Conservation (phyloP, 1,140 invertebrate genomes). For the Rhagoletis pomonella region DNA sequence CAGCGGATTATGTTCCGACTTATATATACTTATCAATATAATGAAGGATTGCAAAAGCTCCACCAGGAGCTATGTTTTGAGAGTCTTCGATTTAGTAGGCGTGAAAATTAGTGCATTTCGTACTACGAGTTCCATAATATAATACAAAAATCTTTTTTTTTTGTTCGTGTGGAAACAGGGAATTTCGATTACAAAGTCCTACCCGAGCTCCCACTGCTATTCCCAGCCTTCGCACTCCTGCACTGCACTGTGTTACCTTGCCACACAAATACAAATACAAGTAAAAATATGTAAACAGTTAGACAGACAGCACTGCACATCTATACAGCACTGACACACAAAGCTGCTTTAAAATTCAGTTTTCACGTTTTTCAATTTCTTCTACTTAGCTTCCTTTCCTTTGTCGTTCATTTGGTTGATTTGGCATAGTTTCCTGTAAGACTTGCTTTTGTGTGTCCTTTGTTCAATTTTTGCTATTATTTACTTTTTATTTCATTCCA, state of each 20-base stretch:
- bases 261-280: neutral
- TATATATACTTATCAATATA: too few relatives aligned
- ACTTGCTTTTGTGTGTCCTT: constrained; percentile 25
- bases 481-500: neutral
- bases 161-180: neutral
- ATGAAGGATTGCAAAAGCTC: too few relatives aligned
- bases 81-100: too few relatives aligned
- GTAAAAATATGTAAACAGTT: neutral
- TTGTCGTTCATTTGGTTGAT: constrained; percentile 25
- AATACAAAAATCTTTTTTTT: too few relatives aligned
- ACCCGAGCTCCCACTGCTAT: neutral
- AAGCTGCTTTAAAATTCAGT: constrained; percentile 17
- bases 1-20: too few relatives aligned
- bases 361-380: constrained; percentile 9
- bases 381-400: neutral
- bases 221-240: neutral
- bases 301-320: constrained; percentile 28
- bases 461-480: neutral
- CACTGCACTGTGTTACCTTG: constrained; percentile 38
- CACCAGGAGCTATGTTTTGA: too few relatives aligned
- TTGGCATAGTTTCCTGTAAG: constrained; percentile 55
- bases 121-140: too few relatives aligned
- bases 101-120: too few relatives aligned
- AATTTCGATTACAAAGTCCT: neutral
- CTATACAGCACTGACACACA: constrained; percentile 11